phyloP scores from a whole-genome alignment of 64 coral and sea anemone genomes.

The Astreopora myriophthalma region DNA sequence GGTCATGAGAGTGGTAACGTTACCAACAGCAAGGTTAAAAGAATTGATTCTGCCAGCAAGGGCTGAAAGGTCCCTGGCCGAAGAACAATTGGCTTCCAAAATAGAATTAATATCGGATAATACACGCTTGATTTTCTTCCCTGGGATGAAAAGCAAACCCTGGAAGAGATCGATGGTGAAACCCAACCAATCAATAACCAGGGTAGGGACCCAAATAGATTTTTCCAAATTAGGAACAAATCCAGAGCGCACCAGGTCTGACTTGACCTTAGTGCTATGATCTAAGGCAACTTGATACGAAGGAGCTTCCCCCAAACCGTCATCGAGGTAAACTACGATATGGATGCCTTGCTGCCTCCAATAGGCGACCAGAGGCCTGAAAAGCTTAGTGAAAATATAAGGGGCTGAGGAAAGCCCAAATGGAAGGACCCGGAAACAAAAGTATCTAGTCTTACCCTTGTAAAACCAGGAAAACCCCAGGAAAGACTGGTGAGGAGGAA shows the following conservation, averaged over 20 bases:
- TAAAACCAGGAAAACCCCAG: slow-evolving; percentile 52
- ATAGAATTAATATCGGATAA: neutral
- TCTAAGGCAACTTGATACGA: neutral
- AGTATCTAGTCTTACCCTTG: slow-evolving; percentile 22
- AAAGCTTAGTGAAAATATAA: slow-evolving; percentile 62
- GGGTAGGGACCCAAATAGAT: neutral
- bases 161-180: neutral
- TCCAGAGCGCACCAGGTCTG: slow-evolving; percentile 7
- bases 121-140: neutral
- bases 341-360: slow-evolving; percentile 34
- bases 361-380: slow-evolving; percentile 43
- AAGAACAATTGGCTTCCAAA: neutral
- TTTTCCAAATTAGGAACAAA: slow-evolving; percentile 20
- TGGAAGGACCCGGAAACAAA: slow-evolving; percentile 58
- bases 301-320: slow-evolving; percentile 28
- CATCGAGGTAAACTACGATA: slow-evolving; percentile 57
- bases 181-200: slow-evolving; percentile 34
- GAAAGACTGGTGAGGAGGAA: slow-evolving; percentile 22
- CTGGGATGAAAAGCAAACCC: neutral
- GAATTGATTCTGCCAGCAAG: slow-evolving; percentile 36
- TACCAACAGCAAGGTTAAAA: slow-evolving; percentile 19
- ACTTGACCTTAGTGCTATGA: slow-evolving; percentile 6
- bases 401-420: slow-evolving; percentile 63
- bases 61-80: neutral
- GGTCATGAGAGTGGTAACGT: slow-evolving; percentile 1